Conservation (phyloP, 2,113 vertebrate species). For the Tychaedon coryphoeus region DNA sequence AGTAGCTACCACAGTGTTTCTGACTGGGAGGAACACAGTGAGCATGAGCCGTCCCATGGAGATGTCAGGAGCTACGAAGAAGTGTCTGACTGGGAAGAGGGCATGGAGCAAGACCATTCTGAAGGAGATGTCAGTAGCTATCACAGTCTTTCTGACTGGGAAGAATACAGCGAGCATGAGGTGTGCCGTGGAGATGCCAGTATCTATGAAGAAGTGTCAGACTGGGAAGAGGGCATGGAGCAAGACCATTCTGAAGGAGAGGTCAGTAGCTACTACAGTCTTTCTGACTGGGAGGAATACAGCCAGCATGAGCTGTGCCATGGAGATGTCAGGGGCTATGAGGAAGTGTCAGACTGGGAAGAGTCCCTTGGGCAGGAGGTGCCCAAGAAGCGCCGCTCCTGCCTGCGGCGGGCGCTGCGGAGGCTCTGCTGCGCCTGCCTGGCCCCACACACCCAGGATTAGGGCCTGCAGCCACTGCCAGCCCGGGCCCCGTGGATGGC, state of each 20-base stretch:
- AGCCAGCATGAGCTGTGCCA: neutral
- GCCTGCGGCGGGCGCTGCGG: fast-evolving
- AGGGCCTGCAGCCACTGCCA: neutral
- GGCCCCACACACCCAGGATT: neutral
- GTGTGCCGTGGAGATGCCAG: fast-evolving
- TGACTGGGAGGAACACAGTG: neutral
- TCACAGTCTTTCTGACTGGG: neutral
- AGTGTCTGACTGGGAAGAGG: neutral
- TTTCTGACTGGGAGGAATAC: neutral
- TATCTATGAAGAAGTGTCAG: neutral
- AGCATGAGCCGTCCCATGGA: neutral
- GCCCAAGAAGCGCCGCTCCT: too few relatives aligned
- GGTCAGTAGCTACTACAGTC: neutral
- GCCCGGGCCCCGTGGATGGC: neutral
- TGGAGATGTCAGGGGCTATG: fast-evolving
- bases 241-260: too few relatives aligned
- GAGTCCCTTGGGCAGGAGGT: neutral
- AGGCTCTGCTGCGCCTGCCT: neutral
- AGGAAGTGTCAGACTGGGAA: neutral
- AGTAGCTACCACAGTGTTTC: neutral
- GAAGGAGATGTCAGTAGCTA: neutral
- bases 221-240: neutral
- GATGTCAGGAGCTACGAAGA: neutral
- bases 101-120: fast-evolving
- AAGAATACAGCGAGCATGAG: neutral